Base-by-base conservation (phyloP, 2,797 vertebrate genomes). In the Ciconia nigra region DNA sequence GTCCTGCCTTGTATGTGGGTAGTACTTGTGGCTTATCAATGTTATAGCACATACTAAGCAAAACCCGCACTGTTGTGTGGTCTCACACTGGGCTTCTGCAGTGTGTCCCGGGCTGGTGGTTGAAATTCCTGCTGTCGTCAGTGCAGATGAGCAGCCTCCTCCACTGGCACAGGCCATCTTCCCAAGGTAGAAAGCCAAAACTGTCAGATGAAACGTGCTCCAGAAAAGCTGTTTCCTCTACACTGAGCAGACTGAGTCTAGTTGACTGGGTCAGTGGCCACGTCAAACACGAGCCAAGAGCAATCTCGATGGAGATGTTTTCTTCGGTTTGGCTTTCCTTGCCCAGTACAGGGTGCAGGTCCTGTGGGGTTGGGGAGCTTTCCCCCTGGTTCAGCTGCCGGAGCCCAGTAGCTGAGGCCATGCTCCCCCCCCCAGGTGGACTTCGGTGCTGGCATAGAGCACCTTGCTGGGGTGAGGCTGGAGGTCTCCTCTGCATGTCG, bases 181-280 rank as follows among this genome's bases (percentile, higher is more conserved):
- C 81, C 57, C 17, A 13, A 8, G n/a, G 12, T 0, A 61, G 61
- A 78, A 63, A 55, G 10, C 28, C 52, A 47, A 59, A 89, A 44
- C 5, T 55, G 10, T 37, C 24, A 41, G 49, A 11, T 54, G 15
- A 65, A 82, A 49, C 0, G 0, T 33, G n/a, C 41, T 79, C 9
- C 37, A 82, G 58, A 79, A 33, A 63, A 82, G 9, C 57, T 49
- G 17, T 2, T 72, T 84, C 29, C 7, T 92, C 28, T 52, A 0
- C 22, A 8, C 18, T 29, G 54, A 51, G 31, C 15, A 69, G 74
- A 69, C 33, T 5, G 4, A 44, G 12, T 47, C 41, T 72, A 28
- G 25, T 1, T 70, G 59, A 3, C 33, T 71, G 69, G 3, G 9
- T 24, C 13, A 2, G 41, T 37, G 78, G 26, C 70, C 11, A 5